Conservation (phyloP, 2,797 vertebrate genomes). For the Halcyon smyrnensis region DNA sequence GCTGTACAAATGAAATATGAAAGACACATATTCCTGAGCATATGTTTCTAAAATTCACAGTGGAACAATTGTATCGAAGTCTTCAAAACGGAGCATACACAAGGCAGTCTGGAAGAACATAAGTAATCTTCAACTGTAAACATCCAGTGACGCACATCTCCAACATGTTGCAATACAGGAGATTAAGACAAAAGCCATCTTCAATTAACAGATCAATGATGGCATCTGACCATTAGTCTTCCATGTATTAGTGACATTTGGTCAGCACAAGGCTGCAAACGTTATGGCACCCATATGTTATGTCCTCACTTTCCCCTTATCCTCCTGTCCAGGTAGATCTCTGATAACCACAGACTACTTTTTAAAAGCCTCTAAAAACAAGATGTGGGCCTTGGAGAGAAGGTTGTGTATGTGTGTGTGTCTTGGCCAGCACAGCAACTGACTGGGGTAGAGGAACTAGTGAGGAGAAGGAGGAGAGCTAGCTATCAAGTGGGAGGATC, state of each 20-base stretch:
- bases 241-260: background rate
- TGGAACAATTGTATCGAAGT: background rate
- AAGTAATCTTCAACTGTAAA: conserved; percentile 52
- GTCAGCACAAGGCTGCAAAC: background rate
- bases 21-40: conserved; percentile 9
- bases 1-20: conserved; percentile 18
- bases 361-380: background rate
- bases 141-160: conserved; percentile 44
- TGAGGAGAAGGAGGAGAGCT: background rate
- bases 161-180: conserved; percentile 29
- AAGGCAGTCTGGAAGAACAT: conserved; percentile 38
- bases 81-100: conserved; percentile 14
- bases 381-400: background rate
- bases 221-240: conserved; percentile 22
- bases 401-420: background rate
- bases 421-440: background rate
- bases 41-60: conserved; percentile 41
- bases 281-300: background rate
- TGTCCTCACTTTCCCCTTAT: background rate
- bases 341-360: background rate
- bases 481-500: background rate
- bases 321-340: background rate
- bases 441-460: background rate
- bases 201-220: conserved; percentile 47
- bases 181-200: conserved; percentile 61